These are phyloP conservation scores for Penelope pileata DNA, from an alignment of 2,113 vertebrate genomes.

Conservation along the genomic window DNA sequence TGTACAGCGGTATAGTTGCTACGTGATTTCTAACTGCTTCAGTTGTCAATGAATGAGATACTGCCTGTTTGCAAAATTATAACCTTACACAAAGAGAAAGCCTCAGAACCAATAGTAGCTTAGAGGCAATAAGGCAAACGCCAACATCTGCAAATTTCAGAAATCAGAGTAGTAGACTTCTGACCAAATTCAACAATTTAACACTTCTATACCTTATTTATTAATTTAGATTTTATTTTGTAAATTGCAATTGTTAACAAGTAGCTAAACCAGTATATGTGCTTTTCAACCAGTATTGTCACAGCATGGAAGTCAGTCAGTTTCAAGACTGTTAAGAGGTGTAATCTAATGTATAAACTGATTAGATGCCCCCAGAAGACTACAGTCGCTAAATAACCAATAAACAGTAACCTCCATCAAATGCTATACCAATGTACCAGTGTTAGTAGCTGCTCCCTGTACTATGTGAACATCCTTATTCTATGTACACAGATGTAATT, in stretches of 20 bases:
- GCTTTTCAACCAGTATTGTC: conserved; percentile 82
- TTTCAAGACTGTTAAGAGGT: conserved; percentile 86
- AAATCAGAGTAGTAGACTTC: conserved; percentile 73
- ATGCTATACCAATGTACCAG: conserved; percentile 92
- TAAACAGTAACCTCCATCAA: conserved; percentile 88
- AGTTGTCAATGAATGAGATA: conserved; percentile 65
- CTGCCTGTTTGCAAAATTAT: conserved; percentile 67
- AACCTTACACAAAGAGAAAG: conserved; percentile 65
- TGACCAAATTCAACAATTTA: conserved; percentile 79
- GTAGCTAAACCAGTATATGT: conserved; percentile 78
- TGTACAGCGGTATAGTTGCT: conserved; percentile 35
- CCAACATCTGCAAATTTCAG: conserved; percentile 53
- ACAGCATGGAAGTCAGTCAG: conserved; percentile 82
- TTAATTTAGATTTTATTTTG: conserved; percentile 77
- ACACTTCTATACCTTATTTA: conserved; percentile 71
- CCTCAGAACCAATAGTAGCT: conserved; percentile 66
- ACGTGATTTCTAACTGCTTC: conserved; percentile 67
- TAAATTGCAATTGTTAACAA: conserved; percentile 75
- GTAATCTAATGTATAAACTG: conserved; percentile 89
- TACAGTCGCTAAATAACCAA: conserved; percentile 86
- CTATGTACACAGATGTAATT: conserved; percentile 99
- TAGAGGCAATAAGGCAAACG: conserved; percentile 76
- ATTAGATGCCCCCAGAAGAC: conserved; percentile 83
- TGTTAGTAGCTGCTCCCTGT: conserved; percentile 94
- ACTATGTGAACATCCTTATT: conserved; percentile 95